Base-by-base conservation (phyloP, 2,113 vertebrate genomes). In the Camelus bactrianus region DNA sequence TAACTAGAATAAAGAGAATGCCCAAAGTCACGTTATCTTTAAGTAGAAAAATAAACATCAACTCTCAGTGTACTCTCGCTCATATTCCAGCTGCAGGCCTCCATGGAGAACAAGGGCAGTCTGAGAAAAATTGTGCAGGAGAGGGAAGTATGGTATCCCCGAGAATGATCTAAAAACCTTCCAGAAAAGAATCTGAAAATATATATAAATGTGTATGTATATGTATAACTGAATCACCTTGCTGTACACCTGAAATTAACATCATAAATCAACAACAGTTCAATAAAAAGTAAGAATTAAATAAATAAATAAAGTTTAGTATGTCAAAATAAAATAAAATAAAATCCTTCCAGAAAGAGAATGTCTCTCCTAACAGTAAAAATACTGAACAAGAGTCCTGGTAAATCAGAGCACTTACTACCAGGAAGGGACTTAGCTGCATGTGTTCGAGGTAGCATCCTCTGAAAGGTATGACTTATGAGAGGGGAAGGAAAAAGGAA, bases 321-420 rank as follows among this genome's bases (percentile, higher is more conserved):
- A 42, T 5, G 38, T 42, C 38, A 42, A 42, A 42, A 42, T 42
- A 42, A 42, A 42, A 42, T 42, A 42, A 42, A 42, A 42, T 42
- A 42, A 42, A 91, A 42, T 64, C 58, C 35, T 86, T 54, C 42
- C 58, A 62, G 91, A 48, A 96, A 82, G 48, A 95, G 56, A 85
- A 80, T 67, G 30, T 28, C 20, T 35, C 56, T 72, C 28, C 30
- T 58, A 50, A 38, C 46, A 64, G 77, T 32, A 70, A 90, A 75
- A 70, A 48, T 28, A 54, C 28, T 16, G 17, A 77, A 32, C 15
- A 22, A 67, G 24, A 52, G 32, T 73, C 64, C 56, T n/a, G 85
- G 38, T n/a, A 32, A 67, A 84, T 54, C 62, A 32, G 69, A 76
- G 76, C 30, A 7, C 54, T 54, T n/a, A 42, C 50, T 17, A 20